These are phyloP conservation scores for Craniophora ligustri DNA, from an alignment of 2,888 invertebrate species.

Conservation along the genomic window DNA sequence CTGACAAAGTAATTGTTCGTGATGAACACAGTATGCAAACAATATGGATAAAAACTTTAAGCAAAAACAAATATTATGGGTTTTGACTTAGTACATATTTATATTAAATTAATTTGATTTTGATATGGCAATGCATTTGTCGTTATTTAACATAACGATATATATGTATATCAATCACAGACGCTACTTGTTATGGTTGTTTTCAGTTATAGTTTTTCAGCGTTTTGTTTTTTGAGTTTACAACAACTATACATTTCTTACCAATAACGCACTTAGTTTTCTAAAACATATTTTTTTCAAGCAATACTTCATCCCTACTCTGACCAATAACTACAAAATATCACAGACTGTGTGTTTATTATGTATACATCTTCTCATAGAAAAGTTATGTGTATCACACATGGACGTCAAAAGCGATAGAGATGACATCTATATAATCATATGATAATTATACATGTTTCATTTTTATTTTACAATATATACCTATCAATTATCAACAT, in stretches of 20 bases:
- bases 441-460: constrained; percentile 77
- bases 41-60: constrained; percentile 65
- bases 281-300: constrained; percentile 87
- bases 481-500: constrained; percentile 75
- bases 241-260: constrained; percentile 83
- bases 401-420: constrained; percentile 87
- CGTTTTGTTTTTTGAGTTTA: constrained; percentile 76
- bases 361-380: constrained; percentile 89
- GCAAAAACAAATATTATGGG: constrained; percentile 62
- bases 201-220: constrained; percentile 72
- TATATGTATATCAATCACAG: constrained; percentile 87
- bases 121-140: constrained; percentile 86
- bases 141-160: constrained; percentile 79
- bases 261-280: constrained; percentile 83
- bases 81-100: constrained; percentile 74
- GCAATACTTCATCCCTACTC: constrained; percentile 86
- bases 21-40: constrained; percentile 69
- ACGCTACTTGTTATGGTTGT: constrained; percentile 78
- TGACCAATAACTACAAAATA: constrained; percentile 88
- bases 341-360: constrained; percentile 89
- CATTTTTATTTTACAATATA: constrained; percentile 76
- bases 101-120: constrained; percentile 81
- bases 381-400: constrained; percentile 88
- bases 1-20: constrained; percentile 62
- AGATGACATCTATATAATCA: constrained; percentile 85